These are phyloP conservation scores for Steromphala cineraria DNA, from an alignment of 2,888 invertebrate species.

Conservation along the genomic window DNA sequence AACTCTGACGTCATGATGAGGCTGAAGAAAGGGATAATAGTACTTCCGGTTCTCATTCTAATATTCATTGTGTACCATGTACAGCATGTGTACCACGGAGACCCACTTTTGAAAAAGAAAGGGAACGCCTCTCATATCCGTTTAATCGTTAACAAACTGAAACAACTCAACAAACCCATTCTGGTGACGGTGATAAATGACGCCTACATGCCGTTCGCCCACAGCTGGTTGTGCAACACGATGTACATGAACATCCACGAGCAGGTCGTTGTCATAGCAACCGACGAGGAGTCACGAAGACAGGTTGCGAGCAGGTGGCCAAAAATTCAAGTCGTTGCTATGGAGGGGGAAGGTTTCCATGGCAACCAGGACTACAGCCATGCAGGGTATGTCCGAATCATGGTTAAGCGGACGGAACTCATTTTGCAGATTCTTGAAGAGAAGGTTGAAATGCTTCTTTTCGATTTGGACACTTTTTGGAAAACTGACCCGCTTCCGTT, in stretches of 20 bases:
- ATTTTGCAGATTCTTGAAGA: constrained; percentile 41
- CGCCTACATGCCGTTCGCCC: constrained; percentile 54
- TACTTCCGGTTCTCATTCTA: too few relatives aligned
- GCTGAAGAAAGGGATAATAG: too few relatives aligned
- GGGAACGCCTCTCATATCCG: too few relatives aligned
- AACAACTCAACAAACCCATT: constrained; percentile 34
- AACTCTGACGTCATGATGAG: too few relatives aligned
- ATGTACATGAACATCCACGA: constrained; percentile 52
- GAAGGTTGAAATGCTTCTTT: constrained; percentile 49
- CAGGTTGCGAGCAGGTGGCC: constrained; percentile 52
- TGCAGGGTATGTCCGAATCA: constrained; percentile 58
- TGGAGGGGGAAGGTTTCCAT: constrained; percentile 25
- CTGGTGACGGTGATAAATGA: constrained; percentile 54
- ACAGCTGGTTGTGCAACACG: constrained; percentile 60
- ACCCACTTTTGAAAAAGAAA: too few relatives aligned
- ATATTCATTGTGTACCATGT: too few relatives aligned
- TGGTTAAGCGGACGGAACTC: constrained; percentile 51
- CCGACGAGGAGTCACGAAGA: constrained; percentile 44
- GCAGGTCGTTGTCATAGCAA: constrained; percentile 54
- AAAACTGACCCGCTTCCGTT: constrained; percentile 52
- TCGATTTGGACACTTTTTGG: constrained; percentile 63
- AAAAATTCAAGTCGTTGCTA: constrained; percentile 41
- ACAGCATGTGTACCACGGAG: too few relatives aligned
- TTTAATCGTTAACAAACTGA: not conserved
- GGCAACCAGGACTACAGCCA: constrained; percentile 56